These are phyloP conservation scores for Halichoeres trimaculatus DNA, from an alignment of 2,113 vertebrate genomes.

Conservation along the genomic window DNA sequence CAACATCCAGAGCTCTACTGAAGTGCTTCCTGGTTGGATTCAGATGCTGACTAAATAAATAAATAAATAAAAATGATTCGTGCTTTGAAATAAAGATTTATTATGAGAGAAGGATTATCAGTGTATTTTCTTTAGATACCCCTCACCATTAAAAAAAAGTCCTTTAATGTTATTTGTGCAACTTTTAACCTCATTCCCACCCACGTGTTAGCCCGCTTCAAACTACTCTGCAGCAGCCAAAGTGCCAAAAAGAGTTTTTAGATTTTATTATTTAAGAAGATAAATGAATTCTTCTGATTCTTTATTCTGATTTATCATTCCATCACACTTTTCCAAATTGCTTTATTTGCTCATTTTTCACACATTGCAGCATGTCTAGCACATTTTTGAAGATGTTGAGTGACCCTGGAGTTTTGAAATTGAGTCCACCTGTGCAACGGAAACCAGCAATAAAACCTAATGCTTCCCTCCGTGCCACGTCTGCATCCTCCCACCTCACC, in stretches of 20 bases:
- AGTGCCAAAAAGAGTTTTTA: neutral
- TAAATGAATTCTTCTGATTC: neutral
- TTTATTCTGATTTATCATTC: neutral
- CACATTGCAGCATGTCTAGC: neutral
- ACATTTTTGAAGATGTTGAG: neutral
- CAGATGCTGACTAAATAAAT: too few relatives aligned
- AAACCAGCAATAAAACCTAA: conserved; percentile 42
- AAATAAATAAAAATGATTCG: too few relatives aligned
- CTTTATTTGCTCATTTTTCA: neutral
- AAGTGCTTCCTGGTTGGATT: too few relatives aligned
- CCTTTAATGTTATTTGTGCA: neutral
- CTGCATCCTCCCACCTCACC: conserved; percentile 41
- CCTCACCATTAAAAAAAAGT: too few relatives aligned
- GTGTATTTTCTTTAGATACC: too few relatives aligned
- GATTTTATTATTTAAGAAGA: neutral
- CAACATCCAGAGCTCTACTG: too few relatives aligned
- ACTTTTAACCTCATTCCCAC: neutral
- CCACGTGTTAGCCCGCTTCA: neutral
- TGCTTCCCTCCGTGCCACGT: conserved; percentile 19
- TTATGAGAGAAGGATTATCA: too few relatives aligned
- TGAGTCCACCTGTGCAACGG: conserved; percentile 14
- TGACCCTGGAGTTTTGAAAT: conserved; percentile 6
- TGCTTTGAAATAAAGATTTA: too few relatives aligned
- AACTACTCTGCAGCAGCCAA: neutral
- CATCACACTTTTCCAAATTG: neutral